Conservation (phyloP, 2,113 vertebrate genomes). For the Epinephelus moara region DNA sequence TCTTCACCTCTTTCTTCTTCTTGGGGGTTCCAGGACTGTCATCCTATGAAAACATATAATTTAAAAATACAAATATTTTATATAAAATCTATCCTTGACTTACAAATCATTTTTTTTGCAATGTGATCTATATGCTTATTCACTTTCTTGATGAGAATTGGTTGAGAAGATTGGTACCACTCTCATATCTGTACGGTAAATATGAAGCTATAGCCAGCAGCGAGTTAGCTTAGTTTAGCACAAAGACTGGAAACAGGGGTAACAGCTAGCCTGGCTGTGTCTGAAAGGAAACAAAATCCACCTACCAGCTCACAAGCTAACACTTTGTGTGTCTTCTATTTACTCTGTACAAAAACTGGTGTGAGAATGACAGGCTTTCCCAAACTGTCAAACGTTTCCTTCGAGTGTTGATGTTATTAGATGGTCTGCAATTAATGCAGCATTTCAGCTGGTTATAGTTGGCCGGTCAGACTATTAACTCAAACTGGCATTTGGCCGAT, state of each 20-base stretch:
- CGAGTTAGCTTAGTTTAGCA: neutral
- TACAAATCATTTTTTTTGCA: neutral
- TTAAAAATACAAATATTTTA: neutral
- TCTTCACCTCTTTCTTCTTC: conserved; percentile 98
- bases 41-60: conserved; percentile 83
- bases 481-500: neutral
- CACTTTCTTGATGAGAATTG: neutral
- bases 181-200: neutral
- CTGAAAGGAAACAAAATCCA: neutral
- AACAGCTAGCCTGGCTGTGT: neutral
- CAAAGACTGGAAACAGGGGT: neutral
- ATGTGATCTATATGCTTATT: neutral
- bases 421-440: neutral
- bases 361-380: too few species aligned
- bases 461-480: neutral
- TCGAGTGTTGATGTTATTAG: neutral
- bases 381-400: neutral
- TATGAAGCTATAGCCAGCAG: neutral
- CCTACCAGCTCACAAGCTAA: neutral
- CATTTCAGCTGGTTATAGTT: neutral
- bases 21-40: conserved; percentile 96
- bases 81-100: neutral
- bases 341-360: neutral
- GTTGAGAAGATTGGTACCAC: neutral
- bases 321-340: neutral